Base-by-base conservation (phyloP, 2,797 vertebrate genomes). In the Lophotriccus pileatus region DNA sequence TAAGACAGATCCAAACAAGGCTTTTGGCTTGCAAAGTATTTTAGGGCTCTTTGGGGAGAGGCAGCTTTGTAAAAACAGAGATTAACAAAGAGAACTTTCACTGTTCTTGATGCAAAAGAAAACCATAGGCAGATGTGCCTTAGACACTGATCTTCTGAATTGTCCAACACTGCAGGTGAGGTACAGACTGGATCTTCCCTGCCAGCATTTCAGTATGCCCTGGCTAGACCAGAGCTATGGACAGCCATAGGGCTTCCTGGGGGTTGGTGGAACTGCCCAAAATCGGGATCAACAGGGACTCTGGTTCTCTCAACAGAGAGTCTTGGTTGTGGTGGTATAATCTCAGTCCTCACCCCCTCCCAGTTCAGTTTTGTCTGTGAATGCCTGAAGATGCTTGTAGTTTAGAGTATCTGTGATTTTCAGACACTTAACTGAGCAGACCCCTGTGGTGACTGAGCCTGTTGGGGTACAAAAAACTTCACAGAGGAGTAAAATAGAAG, bases 131-230 rank as follows among this genome's bases (percentile, higher is more conserved):
- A 95, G 69, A 92, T 90, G 49, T 83, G 37, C 30, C 81, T 95
- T 89, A 91, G 74, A 92, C 84, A 44, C 30, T 53, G 28, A 72
- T 85, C 81, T 79, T 90, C 77, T 89, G 72, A 92, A 91, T 12
- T 56, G 37, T 63, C 55, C 44, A 47, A 25, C 19, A 6, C 39
- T 69, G 53, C 47, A 68, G 55, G 47, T 34, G 7, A 89, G 68
- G 46, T 49, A 56, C 23, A 68, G 47, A 24, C 56, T 46, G 87
- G 28, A 62, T 39, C 14, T 84, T 76, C 50, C 27, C 46, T 72
- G 62, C 32, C 62, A 78, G 2, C 4, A 17, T 72, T 93, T 87
- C 50, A 30, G 34, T 27, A 2, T 74, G 32, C 28, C 14, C 37
- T 77, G 86, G 22, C 34, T 74, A 63, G 28, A 74, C 36, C 68